These are phyloP conservation scores for Drosophila nigromelanica DNA, from an alignment of 1,140 invertebrate genomes.

Conservation along the genomic window DNA sequence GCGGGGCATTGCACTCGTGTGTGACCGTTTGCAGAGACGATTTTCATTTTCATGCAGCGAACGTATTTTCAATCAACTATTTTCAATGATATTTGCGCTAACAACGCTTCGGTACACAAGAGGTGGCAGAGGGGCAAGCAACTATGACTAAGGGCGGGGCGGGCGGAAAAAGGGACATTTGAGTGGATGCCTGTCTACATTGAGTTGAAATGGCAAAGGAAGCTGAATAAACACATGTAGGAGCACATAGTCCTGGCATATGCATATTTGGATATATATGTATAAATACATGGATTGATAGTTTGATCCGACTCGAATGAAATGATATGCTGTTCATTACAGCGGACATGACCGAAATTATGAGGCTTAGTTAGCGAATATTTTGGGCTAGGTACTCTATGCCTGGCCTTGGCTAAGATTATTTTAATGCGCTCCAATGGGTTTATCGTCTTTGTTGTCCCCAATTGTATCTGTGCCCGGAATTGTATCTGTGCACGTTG, in stretches of 20 bases:
- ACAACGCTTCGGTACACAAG: slow-evolving; percentile 14
- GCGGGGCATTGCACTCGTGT: slow-evolving; percentile 61
- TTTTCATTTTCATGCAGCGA: slow-evolving; percentile 68
- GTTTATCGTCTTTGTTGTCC: slow-evolving; percentile 78
- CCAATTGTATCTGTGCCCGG: slow-evolving; percentile 1
- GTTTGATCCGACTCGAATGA: slow-evolving; percentile 2
- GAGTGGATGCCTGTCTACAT: background rate
- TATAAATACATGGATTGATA: slow-evolving; percentile 12
- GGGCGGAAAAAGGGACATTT: no score
- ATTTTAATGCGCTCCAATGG: slow-evolving; percentile 77
- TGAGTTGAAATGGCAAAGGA: background rate
- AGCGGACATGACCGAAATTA: slow-evolving; percentile 18
- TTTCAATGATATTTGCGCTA: slow-evolving; percentile 30
- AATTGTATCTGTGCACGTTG: slow-evolving; percentile 13
- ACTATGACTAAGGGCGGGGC: no score
- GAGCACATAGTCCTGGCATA: background rate
- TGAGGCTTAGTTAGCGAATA: slow-evolving; percentile 39
- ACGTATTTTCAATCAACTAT: slow-evolving; percentile 52
- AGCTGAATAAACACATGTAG: background rate
- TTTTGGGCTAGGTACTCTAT: slow-evolving; percentile 11
- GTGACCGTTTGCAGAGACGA: slow-evolving; percentile 58
- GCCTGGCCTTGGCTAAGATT: slow-evolving; percentile 59
- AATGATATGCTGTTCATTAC: slow-evolving; percentile 35
- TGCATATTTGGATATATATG: background rate
- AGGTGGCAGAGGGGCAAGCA: no score